These are phyloP conservation scores for Epinephelus fuscoguttatus DNA, from an alignment of 2,113 vertebrate species.

Conservation along the genomic window DNA sequence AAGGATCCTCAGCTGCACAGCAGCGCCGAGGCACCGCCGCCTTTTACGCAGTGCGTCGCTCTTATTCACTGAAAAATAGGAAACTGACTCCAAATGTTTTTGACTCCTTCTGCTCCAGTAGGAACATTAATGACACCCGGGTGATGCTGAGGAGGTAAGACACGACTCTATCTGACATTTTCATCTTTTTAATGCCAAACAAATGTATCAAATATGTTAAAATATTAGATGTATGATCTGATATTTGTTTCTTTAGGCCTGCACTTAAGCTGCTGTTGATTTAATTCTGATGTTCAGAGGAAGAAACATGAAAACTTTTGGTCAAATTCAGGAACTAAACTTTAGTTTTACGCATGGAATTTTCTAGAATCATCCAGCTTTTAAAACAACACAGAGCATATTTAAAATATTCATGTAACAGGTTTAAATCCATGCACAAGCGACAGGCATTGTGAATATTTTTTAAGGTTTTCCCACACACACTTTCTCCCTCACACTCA, in stretches of 20 bases:
- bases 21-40: conserved; percentile 42
- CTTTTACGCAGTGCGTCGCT: conserved; percentile 57
- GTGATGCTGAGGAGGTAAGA: conserved; percentile 66
- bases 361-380: not conserved
- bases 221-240: not conserved
- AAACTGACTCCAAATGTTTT: conserved; percentile 36
- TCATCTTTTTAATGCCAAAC: not conserved
- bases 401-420: not conserved
- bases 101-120: not conserved
- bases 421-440: not conserved
- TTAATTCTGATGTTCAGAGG: not conserved
- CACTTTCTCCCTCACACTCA: not conserved
- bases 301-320: not conserved
- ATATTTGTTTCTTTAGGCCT: not conserved
- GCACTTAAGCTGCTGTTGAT: not conserved
- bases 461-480: not conserved
- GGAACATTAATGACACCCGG: not conserved
- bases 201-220: not conserved
- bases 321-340: conserved; percentile 6
- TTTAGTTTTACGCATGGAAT: conserved; percentile 22
- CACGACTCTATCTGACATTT: not conserved
- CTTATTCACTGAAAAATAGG: conserved; percentile 35
- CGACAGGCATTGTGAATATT: conserved; percentile 12
- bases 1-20: conserved; percentile 66
- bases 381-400: not conserved